A percentile compares a stretch with the other conserved stretches of the same genome.
Evolutionary conservation across 2,797 vertebrate genomes (phyloP).

Genomic region (Babyrousa celebensis): DNA sequence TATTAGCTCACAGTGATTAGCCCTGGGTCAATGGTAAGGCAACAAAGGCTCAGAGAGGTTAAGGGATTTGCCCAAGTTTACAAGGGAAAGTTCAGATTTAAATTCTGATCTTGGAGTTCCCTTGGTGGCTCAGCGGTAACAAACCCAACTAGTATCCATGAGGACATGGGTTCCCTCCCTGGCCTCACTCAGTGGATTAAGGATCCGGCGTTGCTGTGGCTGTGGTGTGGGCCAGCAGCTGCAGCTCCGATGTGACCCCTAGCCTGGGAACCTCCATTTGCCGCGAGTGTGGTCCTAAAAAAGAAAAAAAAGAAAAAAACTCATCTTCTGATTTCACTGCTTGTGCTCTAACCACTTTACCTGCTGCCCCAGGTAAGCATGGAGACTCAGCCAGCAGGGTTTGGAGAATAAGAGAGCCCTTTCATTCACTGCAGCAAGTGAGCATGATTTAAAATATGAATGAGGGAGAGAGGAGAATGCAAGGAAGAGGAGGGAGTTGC

Average conservation of each 20-base stretch:
- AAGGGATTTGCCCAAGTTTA: not conserved
- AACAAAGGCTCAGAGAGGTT: not conserved
- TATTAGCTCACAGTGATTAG: not conserved
- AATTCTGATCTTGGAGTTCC: not conserved
- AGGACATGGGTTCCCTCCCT: too few relatives aligned
- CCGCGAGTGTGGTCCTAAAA: too few relatives aligned
- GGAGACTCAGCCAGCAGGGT: not conserved
- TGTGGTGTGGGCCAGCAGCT: too few relatives aligned
- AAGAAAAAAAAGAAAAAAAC: too few relatives aligned
- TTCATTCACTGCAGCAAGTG: not conserved
- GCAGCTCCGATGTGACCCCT: too few relatives aligned
- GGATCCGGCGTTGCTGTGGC: too few relatives aligned
- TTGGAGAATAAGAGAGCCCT: constrained; percentile 45
- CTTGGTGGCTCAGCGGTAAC: too few relatives aligned
- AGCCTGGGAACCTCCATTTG: too few relatives aligned
- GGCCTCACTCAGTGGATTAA: too few relatives aligned
- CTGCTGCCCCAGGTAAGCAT: not conserved
- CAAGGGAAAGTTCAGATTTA: not conserved
- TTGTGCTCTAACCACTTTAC: not conserved
- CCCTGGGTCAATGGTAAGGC: not conserved
- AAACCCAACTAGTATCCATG: too few relatives aligned
- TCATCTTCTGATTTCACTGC: not conserved
- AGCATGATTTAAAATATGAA: not conserved
- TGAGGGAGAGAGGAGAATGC: constrained; percentile 8
- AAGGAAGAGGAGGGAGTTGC: not conserved